These are phyloP conservation scores for Diorhabda elongata DNA, from an alignment of 1,140 invertebrate genomes.

Conservation along the genomic window DNA sequence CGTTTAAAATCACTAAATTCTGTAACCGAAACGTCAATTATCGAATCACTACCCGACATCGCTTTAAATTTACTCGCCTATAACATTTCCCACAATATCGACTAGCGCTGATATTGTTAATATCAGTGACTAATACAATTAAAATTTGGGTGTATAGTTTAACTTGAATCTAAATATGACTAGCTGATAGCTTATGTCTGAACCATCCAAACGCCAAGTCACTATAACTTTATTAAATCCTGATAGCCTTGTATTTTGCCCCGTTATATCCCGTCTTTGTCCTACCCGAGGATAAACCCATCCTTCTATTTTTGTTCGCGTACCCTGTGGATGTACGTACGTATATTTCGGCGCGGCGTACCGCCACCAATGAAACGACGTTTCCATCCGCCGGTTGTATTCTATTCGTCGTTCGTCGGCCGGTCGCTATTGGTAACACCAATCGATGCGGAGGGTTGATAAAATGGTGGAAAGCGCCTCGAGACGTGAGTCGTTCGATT, in stretches of 20 bases:
- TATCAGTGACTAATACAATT: slow-evolving; percentile 50
- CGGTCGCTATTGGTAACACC: slow-evolving; percentile 37
- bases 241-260: slow-evolving; percentile 47
- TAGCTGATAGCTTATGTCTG: slow-evolving; percentile 49
- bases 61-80: neutral
- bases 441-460: slow-evolving; percentile 27
- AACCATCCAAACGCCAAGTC: slow-evolving; percentile 46
- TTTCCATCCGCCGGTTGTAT: slow-evolving; percentile 20
- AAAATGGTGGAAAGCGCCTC: slow-evolving; percentile 41
- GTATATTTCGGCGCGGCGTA: slow-evolving; percentile 6
- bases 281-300: neutral
- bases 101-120: slow-evolving; percentile 47
- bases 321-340: slow-evolving; percentile 17
- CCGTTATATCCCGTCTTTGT: slow-evolving; percentile 26
- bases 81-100: slow-evolving; percentile 40
- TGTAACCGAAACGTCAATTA: neutral
- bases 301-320: neutral
- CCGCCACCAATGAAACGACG: slow-evolving; percentile 26
- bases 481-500: slow-evolving; percentile 37
- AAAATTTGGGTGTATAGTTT: slow-evolving; percentile 45
- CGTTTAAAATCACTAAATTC: neutral
- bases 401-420: slow-evolving; percentile 26
- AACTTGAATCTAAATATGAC: slow-evolving; percentile 46
- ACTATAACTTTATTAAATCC: slow-evolving; percentile 49
- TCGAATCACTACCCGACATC: neutral